Conservation (phyloP, 2,888 invertebrate genomes). For the Coelopa pilipes region DNA sequence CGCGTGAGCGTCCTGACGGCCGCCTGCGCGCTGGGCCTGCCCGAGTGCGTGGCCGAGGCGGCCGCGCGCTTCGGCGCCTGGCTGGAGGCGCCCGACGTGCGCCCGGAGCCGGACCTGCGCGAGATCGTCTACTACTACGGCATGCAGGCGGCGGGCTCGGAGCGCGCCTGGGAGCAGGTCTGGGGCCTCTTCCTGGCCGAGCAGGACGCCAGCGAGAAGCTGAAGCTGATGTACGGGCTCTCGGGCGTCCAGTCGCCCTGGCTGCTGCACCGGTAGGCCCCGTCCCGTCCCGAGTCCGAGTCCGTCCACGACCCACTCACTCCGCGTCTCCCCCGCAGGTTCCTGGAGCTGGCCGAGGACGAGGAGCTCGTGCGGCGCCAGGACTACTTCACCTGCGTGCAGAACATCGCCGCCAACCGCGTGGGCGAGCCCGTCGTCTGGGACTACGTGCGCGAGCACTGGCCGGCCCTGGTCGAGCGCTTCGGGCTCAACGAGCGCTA, state of each 20-base stretch:
- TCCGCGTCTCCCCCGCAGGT: constrained; percentile 67
- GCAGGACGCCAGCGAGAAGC: constrained; percentile 80
- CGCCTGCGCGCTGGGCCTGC: constrained; percentile 73
- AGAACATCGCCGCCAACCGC: constrained; percentile 76
- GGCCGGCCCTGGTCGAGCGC: constrained; percentile 77
- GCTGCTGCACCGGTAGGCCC: constrained; percentile 74
- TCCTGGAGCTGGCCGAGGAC: constrained; percentile 76
- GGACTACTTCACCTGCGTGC: constrained; percentile 81
- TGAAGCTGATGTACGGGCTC: constrained; percentile 77
- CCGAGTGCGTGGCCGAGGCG: constrained; percentile 72
- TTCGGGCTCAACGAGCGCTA: constrained; percentile 84
- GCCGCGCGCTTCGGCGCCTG: constrained; percentile 71
- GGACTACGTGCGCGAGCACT: constrained; percentile 83
- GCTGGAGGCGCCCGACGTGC: constrained; percentile 67
- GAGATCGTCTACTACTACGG: constrained; percentile 76
- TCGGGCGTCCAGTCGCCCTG: constrained; percentile 73
- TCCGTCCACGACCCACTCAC: background rate
- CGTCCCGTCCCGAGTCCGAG: too few species aligned
- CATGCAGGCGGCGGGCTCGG: constrained; percentile 72
- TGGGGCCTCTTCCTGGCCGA: constrained; percentile 78
- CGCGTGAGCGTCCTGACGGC: constrained; percentile 73
- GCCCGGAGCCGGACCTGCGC: constrained; percentile 75
- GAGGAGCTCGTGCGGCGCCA: constrained; percentile 80
- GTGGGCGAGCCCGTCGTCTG: constrained; percentile 80
- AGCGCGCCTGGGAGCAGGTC: constrained; percentile 77